Evolutionary conservation across 2,888 invertebrate species (phyloP), one percentile per base, ranked within the genome.

Genomic region (Cephus rjabovi): DNA sequence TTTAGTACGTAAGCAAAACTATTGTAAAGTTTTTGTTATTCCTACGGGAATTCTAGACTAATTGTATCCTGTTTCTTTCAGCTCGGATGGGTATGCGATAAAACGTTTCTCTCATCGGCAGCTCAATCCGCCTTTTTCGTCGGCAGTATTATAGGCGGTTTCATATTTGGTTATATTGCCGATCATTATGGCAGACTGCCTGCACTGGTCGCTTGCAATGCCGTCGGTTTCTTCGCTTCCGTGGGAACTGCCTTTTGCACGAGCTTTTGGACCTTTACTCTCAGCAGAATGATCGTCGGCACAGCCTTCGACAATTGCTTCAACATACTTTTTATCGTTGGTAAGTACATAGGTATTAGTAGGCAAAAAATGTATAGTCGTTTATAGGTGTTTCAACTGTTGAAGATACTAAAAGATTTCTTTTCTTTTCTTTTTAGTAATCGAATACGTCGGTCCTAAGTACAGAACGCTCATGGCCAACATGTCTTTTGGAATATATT

Each of bases 241-340:
- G 93, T 97, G 3, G 95, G 94, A 0, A 97, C 97, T 0, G 95
- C 96, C 0, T 96, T 96, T 90, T 94, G 95, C 86, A 92, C 93
- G 81, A 95, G 94, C 74, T 97, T 97, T 90, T 95, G 95, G 95
- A 92, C 95, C 0, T 98, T 97, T 91, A 95, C 96, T 15, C 87
- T 96, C 0, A 96, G 96, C 89, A 93, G 97, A 77, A 95, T 97
- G 92, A 93, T 97, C 74, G 96, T 97, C 4, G 97, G 97, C 9
- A 93, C 97, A 87, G 97, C 97, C 0, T 97, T 97, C 87, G 97
- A 97, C 90, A 97, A 97, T 91, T 97, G 96, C 88, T 97, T 97
- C 90, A 97, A 97, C 71, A 97, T 97, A 95, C 97, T 97, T 95
- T 97, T 97, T 87, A 97, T 97, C 86, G 93, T 97, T 84, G 96